These are phyloP conservation scores for Champsocephalus gunnari DNA, from an alignment of 2,797 vertebrate species.

Conservation along the genomic window DNA sequence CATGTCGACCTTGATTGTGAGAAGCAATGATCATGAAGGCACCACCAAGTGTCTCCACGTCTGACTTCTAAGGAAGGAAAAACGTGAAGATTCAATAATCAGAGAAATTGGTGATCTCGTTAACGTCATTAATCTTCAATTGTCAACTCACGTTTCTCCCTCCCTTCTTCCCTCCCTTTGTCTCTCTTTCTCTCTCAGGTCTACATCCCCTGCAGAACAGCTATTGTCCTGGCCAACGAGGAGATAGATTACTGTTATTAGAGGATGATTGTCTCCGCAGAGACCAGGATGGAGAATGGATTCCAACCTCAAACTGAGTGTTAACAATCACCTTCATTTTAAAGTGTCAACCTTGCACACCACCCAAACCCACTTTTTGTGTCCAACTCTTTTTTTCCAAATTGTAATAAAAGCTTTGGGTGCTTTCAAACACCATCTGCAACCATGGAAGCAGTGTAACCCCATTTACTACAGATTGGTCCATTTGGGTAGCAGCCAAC, in stretches of 20 bases:
- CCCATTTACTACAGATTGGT: constrained; percentile 71
- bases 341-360: constrained; percentile 69
- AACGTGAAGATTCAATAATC: constrained; percentile 34
- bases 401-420: constrained; percentile 13
- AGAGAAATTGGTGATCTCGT: constrained; percentile 52
- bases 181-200: constrained; percentile 84
- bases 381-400: constrained; percentile 45
- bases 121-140: constrained; percentile 61
- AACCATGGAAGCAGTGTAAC: constrained; percentile 67
- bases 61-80: constrained; percentile 15
- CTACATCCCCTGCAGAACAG: constrained; percentile 98
- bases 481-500: constrained; percentile 73
- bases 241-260: constrained; percentile 89
- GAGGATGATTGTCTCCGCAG: constrained; percentile 74
- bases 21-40: constrained; percentile 19
- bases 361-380: constrained; percentile 56
- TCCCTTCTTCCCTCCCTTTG: constrained; percentile 39
- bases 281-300: constrained; percentile 70
- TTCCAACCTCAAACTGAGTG: constrained; percentile 73
- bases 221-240: constrained; percentile 91
- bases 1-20: constrained; percentile 46
- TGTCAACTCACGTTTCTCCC: constrained; percentile 62
- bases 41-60: constrained; percentile 6
- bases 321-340: constrained; percentile 78
- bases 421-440: constrained; percentile 74